phyloP scores from a whole-genome alignment of 64 coral and sea anemone species.

The Exaiptasia diaphana region DNA sequence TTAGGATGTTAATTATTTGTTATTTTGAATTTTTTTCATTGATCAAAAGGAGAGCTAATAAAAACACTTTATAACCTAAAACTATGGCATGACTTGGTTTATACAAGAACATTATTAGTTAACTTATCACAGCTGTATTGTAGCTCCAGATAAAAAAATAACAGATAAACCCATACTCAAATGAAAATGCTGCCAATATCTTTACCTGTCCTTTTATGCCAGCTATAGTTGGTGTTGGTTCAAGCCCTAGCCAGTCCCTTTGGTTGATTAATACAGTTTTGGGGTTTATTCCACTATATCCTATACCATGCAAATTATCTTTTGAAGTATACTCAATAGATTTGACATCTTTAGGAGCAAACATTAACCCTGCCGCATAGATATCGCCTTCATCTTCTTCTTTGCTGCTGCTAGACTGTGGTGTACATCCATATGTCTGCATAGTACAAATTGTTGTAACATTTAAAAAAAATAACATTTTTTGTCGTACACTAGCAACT shows the following conservation, averaged over 20 bases:
- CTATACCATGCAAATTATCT: slow-evolving; percentile 85
- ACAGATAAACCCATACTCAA: too few species aligned
- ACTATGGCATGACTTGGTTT: too few species aligned
- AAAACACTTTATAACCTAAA: too few species aligned
- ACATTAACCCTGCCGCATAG: slow-evolving; percentile 85
- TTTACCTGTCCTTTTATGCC: slow-evolving; percentile 80
- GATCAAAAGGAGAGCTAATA: not conserved
- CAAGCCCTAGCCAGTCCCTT: slow-evolving; percentile 10
- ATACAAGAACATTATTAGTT: too few species aligned
- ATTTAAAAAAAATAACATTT: too few species aligned
- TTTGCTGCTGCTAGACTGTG: not conserved
- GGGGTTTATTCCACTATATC: slow-evolving; percentile 78
- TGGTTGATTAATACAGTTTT: slow-evolving; percentile 30
- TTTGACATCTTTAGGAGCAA: slow-evolving; percentile 97
- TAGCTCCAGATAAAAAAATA: too few species aligned
- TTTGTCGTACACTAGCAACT: too few species aligned
- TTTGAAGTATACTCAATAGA: slow-evolving; percentile 67
- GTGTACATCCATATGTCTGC: slow-evolving; percentile 85
- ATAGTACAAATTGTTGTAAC: not conserved
- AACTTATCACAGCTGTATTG: too few species aligned
- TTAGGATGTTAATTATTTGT: too few species aligned
- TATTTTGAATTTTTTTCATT: not conserved
- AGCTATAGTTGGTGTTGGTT: slow-evolving; percentile 11
- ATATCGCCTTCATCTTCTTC: slow-evolving; percentile 69
- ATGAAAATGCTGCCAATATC: too few species aligned